These are phyloP conservation scores for Sminthurides aquaticus DNA, from an alignment of 2,888 invertebrate genomes.

Conservation along the genomic window DNA sequence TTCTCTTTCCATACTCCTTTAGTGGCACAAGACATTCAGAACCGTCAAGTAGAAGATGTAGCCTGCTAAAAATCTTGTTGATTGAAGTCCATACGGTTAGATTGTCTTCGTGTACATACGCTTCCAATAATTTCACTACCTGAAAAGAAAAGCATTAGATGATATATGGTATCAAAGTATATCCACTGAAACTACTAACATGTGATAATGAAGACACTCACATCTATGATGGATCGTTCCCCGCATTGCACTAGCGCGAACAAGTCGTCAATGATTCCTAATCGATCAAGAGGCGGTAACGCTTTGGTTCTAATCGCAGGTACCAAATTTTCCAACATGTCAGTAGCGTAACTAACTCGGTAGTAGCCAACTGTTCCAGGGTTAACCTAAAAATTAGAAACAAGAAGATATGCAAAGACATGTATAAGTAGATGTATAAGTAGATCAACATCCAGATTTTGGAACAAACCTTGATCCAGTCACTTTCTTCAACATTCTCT, in stretches of 20 bases:
- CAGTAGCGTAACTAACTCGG: constrained; percentile 74
- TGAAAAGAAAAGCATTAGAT: background rate
- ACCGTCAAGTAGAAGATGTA: constrained; percentile 69
- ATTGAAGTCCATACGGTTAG: constrained; percentile 80
- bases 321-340: constrained; percentile 66
- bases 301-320: constrained; percentile 70
- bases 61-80: constrained; percentile 65
- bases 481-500: constrained; percentile 60
- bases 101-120: constrained; percentile 76
- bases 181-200: too few relatives aligned
- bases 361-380: constrained; percentile 82
- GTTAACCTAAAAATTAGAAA: constrained; percentile 55
- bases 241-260: constrained; percentile 91
- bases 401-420: background rate
- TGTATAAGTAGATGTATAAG: background rate
- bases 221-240: constrained; percentile 63
- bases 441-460: background rate
- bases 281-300: constrained; percentile 73
- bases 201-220: too few relatives aligned
- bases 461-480: constrained; percentile 68
- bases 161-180: background rate
- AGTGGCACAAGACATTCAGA: constrained; percentile 67
- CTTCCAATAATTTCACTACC: constrained; percentile 65
- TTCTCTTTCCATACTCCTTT: constrained; percentile 63
- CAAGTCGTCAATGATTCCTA: constrained; percentile 82